A percentile compares a stretch with the other conserved stretches of the same genome.
phyloP scores from a whole-genome alignment of 2,113 vertebrate genomes.

The Taxidea taxus region DNA sequence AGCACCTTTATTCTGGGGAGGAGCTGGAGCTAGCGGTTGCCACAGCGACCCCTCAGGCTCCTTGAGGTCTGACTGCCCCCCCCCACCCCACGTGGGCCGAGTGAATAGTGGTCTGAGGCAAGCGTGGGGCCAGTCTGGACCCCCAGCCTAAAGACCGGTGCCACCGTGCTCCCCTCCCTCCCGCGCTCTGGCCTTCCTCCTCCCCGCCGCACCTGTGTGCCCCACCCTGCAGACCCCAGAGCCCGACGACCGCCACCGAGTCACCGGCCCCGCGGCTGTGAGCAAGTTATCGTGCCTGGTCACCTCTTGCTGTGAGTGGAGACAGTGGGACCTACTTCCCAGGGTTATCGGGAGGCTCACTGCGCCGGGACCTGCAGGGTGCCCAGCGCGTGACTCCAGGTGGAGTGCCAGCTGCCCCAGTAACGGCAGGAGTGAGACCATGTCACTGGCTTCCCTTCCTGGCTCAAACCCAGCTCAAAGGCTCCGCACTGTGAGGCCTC shows the following conservation, averaged over 20 bases:
- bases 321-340: not conserved
- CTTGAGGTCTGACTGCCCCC: not conserved
- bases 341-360: not conserved
- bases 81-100: not conserved
- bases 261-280: rapidly evolving
- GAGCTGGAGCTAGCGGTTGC: not conserved
- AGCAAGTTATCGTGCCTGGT: not conserved
- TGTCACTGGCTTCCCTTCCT: not conserved
- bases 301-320: not conserved
- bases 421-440: rapidly evolving
- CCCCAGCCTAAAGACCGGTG: not conserved
- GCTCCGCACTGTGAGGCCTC: rapidly evolving
- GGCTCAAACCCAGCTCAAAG: not conserved
- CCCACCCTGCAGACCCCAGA: not conserved
- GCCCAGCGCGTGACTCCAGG: not conserved
- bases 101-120: not conserved
- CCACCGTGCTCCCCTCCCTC: not conserved
- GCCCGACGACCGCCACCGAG: not conserved
- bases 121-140: not conserved
- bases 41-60: not conserved
- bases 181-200: too few species aligned
- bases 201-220: not conserved
- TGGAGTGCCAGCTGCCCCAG: rapidly evolving
- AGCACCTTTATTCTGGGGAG: not conserved
- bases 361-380: not conserved